Evolutionary conservation across 2,797 vertebrate genomes (phyloP).

Genomic region (Strix occidentalis): DNA sequence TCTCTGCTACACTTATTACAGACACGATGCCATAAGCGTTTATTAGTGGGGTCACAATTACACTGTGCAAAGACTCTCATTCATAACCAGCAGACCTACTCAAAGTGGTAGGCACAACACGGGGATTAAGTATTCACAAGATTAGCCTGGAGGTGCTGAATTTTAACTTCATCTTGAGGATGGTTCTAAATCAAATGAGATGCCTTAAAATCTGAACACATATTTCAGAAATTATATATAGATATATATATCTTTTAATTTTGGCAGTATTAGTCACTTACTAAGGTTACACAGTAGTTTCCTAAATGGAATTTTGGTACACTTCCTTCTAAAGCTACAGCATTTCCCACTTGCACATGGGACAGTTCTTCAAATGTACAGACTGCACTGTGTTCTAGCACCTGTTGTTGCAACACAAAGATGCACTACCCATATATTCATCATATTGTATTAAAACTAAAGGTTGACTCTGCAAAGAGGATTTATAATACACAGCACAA

Average conservation of each 20-base stretch:
- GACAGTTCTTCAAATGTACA: not conserved
- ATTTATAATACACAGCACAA: not conserved
- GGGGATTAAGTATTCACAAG: not conserved
- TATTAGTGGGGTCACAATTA: not conserved
- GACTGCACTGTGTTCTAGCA: not conserved
- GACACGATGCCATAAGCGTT: fast-evolving
- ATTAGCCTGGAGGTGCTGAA: not conserved
- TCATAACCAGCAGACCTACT: not conserved
- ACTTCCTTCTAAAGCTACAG: not conserved
- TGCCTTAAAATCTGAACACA: not conserved
- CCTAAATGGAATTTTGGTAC: not conserved
- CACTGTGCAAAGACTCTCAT: not conserved
- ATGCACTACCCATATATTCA: not conserved
- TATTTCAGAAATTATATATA: not conserved
- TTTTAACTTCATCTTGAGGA: not conserved
- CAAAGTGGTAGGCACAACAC: not conserved
- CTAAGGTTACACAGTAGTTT: not conserved
- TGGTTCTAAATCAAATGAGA: not conserved
- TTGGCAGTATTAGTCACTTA: not conserved
- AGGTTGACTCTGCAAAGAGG: not conserved
- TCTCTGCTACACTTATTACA: not conserved
- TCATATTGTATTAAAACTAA: not conserved
- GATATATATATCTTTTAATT: not conserved
- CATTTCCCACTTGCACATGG: not conserved
- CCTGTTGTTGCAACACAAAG: not conserved